Evolutionary conservation across 2,888 invertebrate species (phyloP).

Genomic region (Drosophila putrida): DNA sequence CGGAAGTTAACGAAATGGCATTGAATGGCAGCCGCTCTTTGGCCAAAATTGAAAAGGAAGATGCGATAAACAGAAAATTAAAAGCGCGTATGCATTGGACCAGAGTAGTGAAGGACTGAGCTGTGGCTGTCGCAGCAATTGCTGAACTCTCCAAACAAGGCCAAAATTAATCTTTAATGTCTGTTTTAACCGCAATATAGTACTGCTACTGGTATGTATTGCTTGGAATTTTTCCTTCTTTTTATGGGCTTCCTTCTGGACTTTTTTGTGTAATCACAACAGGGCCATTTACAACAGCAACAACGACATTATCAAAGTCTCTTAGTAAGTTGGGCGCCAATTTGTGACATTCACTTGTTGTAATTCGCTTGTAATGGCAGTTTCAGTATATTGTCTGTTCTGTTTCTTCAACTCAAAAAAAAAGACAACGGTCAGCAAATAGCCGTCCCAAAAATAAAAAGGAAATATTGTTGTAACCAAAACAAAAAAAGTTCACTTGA

Average conservation of each 20-base stretch:
- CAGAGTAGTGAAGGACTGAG: conserved; percentile 18
- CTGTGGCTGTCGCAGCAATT: conserved; percentile 7
- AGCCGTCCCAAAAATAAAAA: conserved; percentile 15
- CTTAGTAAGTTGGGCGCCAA: conserved; percentile 46
- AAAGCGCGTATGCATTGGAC: conserved; percentile 61
- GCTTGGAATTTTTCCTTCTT: conserved; percentile 26
- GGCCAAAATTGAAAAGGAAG: conserved; percentile 55
- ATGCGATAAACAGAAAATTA: conserved; percentile 73
- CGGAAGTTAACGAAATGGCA: conserved; percentile 71
- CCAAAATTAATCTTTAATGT: conserved; percentile 47
- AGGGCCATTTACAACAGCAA: conserved; percentile 18
- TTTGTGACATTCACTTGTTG: conserved; percentile 67
- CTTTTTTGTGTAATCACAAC: conserved; percentile 34
- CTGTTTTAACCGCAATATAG: conserved; percentile 26
- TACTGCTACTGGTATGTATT: conserved; percentile 12
- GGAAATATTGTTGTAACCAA: conserved; percentile 22
- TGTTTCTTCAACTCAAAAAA: conserved; percentile 25
- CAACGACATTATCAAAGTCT: conserved; percentile 20
- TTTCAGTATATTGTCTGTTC: conserved; percentile 30
- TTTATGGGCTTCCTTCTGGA: conserved; percentile 8
- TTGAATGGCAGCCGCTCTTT: conserved; percentile 56
- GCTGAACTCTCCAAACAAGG: conserved; percentile 10
- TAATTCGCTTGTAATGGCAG: conserved; percentile 45
- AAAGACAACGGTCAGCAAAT: conserved; percentile 17
- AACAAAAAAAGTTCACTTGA: conserved; percentile 50